A percentile compares a stretch with the other conserved stretches of the same genome.
Evolutionary conservation across 2,797 vertebrate genomes (phyloP).

Genomic region (Amblyopsis hoosieri): DNA sequence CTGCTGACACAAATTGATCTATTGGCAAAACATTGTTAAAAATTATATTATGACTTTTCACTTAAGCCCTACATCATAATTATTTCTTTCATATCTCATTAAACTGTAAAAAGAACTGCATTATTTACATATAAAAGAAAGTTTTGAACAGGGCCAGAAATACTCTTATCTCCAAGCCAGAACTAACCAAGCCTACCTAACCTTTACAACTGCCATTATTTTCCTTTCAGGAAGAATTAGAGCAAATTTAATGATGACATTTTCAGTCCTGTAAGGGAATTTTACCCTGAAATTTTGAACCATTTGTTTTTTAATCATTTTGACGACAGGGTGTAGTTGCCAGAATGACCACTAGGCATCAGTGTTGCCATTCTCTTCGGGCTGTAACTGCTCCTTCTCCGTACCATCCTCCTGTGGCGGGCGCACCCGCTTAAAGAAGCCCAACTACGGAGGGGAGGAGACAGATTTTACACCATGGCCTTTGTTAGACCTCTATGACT

Average conservation of each 20-base stretch:
- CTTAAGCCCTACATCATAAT: too few relatives aligned
- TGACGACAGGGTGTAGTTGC: neutral
- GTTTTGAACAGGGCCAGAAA: too few relatives aligned
- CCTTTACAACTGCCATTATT: neutral
- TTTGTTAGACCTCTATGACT: too few relatives aligned
- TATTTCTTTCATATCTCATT: too few relatives aligned
- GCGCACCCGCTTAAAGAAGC: constrained; percentile 96
- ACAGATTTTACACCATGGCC: too few relatives aligned
- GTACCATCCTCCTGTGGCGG: constrained; percentile 91
- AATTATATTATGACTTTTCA: too few relatives aligned
- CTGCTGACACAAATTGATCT: too few relatives aligned
- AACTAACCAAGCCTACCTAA: neutral
- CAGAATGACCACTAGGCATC: constrained; percentile 79
- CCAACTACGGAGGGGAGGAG: constrained; percentile 77
- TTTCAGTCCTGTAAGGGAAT: neutral
- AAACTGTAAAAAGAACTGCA: neutral
- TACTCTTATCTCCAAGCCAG: too few relatives aligned
- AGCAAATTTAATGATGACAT: neutral
- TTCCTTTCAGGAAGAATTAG: constrained; percentile 13
- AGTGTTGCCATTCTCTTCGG: constrained; percentile 92
- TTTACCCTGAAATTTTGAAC: constrained; percentile 32
- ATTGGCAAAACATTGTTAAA: too few relatives aligned
- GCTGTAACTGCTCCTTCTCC: constrained; percentile 95
- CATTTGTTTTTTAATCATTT: too few relatives aligned
- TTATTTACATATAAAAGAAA: neutral